Base-by-base conservation (phyloP, 1,140 invertebrate species). In the Habropoda laboriosa region DNA sequence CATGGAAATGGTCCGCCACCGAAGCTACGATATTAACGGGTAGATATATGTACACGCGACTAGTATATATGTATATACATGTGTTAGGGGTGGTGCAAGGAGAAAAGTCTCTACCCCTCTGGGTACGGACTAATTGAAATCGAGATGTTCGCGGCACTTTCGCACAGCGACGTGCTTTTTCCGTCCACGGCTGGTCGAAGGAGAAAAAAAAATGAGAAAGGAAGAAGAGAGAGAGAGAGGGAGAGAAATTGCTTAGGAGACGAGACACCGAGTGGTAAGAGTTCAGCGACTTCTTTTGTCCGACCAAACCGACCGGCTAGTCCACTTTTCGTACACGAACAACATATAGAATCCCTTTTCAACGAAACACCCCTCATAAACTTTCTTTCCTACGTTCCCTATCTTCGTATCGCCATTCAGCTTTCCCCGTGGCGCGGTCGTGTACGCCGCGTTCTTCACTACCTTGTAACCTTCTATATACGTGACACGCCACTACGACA, bases 331-430 rank as follows among this genome's bases (percentile, higher is more conserved):
- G 32, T 27, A 64, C 58, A 42, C 67, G 66, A 8, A 4, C 21
- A 30, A 72, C 51, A 18, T 64, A 67, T 51, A n/a, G 64, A 67
- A 83, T 81, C 66, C 68, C 67, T 70, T 77, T 73, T 60, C 40
- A 24, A 18, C 51, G 67, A 84, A 73, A 77, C 61, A 66, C 53
- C 68, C 68, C 68, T 77, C 79, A 21, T 85, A 85, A 84, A 81
- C 79, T 71, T 71, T 40, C 73, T 68, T 64, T 68, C 45, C 47
- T 53, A 40, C 47, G 80, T 84, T 87, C 70, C 61, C 86, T 91
- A 89, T 91, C 87, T 87, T 85, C 74, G 82, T 81, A 90, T 90
- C 89, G 80, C 75, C 86, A 84, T 90, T 91, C 83, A 79, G 66
- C 61, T 55, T 53, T 57, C 64, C 80, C 80, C 63, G 27, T 2